Conservation (phyloP, 2,113 vertebrate genomes). For the Scomber colias region DNA sequence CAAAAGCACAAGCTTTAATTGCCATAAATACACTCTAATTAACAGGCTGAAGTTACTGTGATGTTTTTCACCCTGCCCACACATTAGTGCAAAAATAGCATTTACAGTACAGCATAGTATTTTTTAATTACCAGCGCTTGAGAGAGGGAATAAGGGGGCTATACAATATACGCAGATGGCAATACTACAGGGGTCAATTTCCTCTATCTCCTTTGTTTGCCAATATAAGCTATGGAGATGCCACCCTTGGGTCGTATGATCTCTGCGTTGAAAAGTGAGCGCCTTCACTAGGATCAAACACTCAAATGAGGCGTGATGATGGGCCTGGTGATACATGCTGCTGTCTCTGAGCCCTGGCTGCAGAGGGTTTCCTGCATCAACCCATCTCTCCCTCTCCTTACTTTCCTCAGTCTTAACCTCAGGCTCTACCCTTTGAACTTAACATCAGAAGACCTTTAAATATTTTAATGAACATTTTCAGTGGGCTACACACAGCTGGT, state of each 20-base stretch:
- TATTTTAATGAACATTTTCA: constrained; percentile 23
- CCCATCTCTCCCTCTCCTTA: constrained; percentile 9
- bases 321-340: constrained; percentile 59
- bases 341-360: constrained; percentile 46
- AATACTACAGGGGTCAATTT: constrained; percentile 61
- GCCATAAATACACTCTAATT: constrained; percentile 79
- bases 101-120: constrained; percentile 69
- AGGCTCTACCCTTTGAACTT: constrained; percentile 56
- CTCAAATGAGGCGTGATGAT: constrained; percentile 71
- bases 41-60: constrained; percentile 68
- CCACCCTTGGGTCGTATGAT: constrained; percentile 67
- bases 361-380: constrained; percentile 52
- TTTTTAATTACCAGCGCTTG: constrained; percentile 71
- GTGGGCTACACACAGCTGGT: constrained; percentile 16
- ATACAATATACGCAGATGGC: constrained; percentile 60
- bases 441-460: constrained; percentile 56
- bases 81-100: constrained; percentile 70
- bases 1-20: constrained; percentile 67
- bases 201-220: constrained; percentile 66
- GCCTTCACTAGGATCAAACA: constrained; percentile 71
- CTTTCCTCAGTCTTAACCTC: constrained; percentile 49
- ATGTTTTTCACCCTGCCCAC: constrained; percentile 63
- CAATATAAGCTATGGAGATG: constrained; percentile 54
- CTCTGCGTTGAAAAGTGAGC: constrained; percentile 53
- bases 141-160: constrained; percentile 55